phyloP scores from a whole-genome alignment of 92 coral and sea anemone genomes.

The Pocillopora meandrina region DNA sequence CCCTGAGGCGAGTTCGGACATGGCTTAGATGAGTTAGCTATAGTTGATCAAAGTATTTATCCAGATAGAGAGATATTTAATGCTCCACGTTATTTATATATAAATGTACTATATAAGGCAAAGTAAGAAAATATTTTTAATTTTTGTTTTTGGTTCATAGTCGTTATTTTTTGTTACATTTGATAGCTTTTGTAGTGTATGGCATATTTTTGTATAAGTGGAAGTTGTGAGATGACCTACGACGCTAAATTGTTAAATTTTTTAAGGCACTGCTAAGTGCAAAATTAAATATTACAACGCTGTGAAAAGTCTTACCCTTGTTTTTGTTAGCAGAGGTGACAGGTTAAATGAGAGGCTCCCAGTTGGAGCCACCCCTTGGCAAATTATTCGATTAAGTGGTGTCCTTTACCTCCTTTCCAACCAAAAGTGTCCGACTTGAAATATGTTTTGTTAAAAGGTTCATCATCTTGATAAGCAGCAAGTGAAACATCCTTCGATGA shows the following conservation, averaged over 20 bases:
- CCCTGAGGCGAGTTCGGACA: not conserved
- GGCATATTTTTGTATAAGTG: conserved; percentile 34
- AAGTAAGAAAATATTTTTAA: conserved; percentile 8
- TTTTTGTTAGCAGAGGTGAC: no score
- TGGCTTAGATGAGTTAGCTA: no score
- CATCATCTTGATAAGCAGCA: no score
- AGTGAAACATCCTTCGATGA: no score
- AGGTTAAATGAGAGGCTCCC: no score
- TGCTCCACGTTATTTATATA: conserved; percentile 24
- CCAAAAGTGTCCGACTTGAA: no score
- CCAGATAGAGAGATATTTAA: conserved; percentile 26
- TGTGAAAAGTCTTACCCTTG: no score
- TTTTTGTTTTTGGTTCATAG: not conserved
- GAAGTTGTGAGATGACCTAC: not conserved
- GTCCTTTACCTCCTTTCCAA: no score
- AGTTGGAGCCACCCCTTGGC: no score
- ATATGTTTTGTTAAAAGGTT: no score
- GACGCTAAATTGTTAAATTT: not conserved
- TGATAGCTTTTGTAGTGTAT: conserved; percentile 29
- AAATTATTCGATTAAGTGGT: no score
- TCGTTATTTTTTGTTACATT: conserved; percentile 36
- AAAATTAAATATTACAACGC: no score
- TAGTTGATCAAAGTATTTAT: conserved; percentile 18
- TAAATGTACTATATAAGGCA: not conserved
- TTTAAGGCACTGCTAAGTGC: not conserved